Evolutionary conservation across 2,113 vertebrate genomes (phyloP), one percentile per base, ranked within the genome.

Genomic region (Corythaixoides concolor): DNA sequence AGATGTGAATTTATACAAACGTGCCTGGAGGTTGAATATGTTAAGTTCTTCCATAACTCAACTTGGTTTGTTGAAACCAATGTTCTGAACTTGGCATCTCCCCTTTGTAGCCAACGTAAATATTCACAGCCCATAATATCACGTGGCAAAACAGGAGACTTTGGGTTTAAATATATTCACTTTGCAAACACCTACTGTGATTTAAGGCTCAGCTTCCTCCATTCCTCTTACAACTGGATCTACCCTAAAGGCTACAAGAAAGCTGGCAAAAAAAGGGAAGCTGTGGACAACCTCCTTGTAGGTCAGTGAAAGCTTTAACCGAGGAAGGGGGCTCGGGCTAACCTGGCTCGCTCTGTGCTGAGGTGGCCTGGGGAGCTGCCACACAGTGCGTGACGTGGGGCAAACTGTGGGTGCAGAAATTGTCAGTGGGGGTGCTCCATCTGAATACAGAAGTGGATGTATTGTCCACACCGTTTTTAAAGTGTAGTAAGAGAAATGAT

Each of bases 311-410:
- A 15, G 10, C 47, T 33, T 35, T 11, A 7, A 8, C 26, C 12
- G 15, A 9, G 8, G 9, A 6, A 22, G 55, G 68, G 21, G 4
- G 5, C 35, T 41, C 1, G 75, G 37, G 37, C 37, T 23, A 30
- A 21, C 13, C n/a, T 16, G 58, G 49, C 33, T 50, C 3, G 2
- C 43, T 39, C 12, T 9, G 58, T 16, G 2, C 43, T 5, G 26
- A 19, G 11, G 41, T 1, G 5, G 10, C 23, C 52, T 2, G 22
- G 41, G 59, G 33, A 66, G 30, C 59, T 14, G 7, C 22, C 67
- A 39, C 0, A 7, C 58, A 16, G 33, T 39, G n/a, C 3, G 2
- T 11, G 33, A 20, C 1, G 8, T 55, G 14, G 60, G 56, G 62
- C 33, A 56, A 22, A 22, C 1, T 32, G 32, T 8, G 30, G 24